phyloP scores from a whole-genome alignment of 2,797 vertebrate genomes.

The Syngnathus acus region DNA sequence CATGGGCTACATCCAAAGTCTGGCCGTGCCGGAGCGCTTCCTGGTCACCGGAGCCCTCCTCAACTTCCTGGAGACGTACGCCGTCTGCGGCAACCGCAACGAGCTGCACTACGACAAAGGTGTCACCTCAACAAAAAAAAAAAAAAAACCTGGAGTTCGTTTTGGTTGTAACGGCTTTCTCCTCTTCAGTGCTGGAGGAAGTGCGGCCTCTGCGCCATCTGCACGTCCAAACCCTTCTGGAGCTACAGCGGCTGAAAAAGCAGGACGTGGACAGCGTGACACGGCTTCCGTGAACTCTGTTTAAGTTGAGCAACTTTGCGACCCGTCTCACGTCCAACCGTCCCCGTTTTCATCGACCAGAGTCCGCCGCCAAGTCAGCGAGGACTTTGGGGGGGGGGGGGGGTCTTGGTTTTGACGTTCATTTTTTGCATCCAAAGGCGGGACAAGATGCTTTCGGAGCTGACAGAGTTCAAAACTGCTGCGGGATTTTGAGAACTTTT shows the following conservation, averaged over 20 bases:
- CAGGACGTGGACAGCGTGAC: background rate
- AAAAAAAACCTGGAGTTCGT: too few relatives aligned
- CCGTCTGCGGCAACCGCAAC: constrained; percentile 63
- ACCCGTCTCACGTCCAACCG: too few relatives aligned
- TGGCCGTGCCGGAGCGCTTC: constrained; percentile 66
- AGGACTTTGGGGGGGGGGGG: too few relatives aligned
- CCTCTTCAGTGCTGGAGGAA: constrained; percentile 65
- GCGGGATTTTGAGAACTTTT: constrained; percentile 34
- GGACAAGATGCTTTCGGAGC: background rate
- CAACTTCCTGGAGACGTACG: constrained; percentile 69
- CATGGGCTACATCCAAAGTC: constrained; percentile 64
- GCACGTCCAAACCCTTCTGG: constrained; percentile 64
- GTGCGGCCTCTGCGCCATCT: constrained; percentile 64
- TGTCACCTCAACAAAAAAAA: constrained; percentile 11
- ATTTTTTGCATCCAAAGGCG: background rate
- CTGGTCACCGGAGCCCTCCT: constrained; percentile 69
- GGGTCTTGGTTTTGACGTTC: too few relatives aligned
- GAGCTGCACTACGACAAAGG: constrained; percentile 71
- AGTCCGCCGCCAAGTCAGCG: too few relatives aligned
- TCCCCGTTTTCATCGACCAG: too few relatives aligned
- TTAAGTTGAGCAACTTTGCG: background rate
- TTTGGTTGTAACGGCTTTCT: background rate
- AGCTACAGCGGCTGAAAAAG: constrained; percentile 46
- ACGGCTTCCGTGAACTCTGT: background rate
- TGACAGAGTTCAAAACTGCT: constrained; percentile 40